These are phyloP conservation scores for Coenobita brevimanus DNA, from an alignment of 1,140 invertebrate genomes.

Conservation along the genomic window DNA sequence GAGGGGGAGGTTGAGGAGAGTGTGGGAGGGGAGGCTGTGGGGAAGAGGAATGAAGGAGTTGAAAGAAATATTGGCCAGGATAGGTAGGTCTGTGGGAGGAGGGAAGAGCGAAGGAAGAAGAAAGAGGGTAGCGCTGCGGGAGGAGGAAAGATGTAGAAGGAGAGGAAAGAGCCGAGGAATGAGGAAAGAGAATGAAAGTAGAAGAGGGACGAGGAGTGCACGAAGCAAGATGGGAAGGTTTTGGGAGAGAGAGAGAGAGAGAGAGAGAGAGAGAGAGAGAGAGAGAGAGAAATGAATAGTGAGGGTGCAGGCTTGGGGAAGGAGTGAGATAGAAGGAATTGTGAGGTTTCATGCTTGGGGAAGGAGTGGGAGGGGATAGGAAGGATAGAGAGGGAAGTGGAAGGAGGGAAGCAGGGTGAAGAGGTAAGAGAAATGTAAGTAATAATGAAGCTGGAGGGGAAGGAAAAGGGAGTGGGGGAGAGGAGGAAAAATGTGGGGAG, in stretches of 20 bases:
- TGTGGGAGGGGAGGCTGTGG: too few relatives aligned
- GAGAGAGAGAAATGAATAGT: too few relatives aligned
- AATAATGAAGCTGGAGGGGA: too few relatives aligned
- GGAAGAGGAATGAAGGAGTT: too few relatives aligned
- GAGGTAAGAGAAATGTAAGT: neutral
- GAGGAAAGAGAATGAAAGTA: neutral
- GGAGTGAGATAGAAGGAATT: neutral
- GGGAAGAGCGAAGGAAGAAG: neutral
- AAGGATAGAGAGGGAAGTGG: neutral
- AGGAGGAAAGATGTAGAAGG: neutral
- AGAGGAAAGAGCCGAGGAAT: too few relatives aligned
- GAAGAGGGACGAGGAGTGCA: neutral
- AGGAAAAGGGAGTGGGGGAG: too few relatives aligned
- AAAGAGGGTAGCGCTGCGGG: neutral
- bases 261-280: conserved; percentile 22
- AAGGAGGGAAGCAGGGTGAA: neutral
- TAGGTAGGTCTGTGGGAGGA: neutral
- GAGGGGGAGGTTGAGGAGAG: too few relatives aligned
- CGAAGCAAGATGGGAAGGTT: neutral
- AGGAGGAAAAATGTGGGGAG: too few relatives aligned
- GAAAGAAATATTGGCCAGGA: too few relatives aligned
- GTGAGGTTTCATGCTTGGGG: neutral
- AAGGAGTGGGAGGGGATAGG: neutral
- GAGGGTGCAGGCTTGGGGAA: neutral
- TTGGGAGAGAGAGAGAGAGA: conserved; percentile 8